Percentiles rank a stretch among this genome's conserved stretches.
These are phyloP conservation scores for Chelonia mydas DNA, from an alignment of 2,797 vertebrate species.

Conservation along the genomic window DNA sequence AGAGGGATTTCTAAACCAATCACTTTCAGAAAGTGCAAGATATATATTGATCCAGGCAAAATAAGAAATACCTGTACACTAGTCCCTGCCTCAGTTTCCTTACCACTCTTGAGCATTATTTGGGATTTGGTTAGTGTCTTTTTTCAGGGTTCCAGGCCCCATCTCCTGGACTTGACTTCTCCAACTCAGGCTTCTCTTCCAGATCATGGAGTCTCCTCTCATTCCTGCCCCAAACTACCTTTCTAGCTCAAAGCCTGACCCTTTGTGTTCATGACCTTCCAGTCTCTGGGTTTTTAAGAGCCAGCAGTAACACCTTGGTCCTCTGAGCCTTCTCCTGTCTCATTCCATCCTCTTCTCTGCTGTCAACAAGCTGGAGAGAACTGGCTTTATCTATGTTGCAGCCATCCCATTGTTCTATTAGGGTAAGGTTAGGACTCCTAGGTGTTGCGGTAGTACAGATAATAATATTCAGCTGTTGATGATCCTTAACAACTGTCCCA, in stretches of 20 bases:
- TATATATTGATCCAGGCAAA: neutral
- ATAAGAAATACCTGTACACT: neutral
- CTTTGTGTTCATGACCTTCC: neutral
- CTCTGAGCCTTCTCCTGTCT: neutral
- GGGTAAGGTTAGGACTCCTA: neutral
- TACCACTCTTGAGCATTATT: neutral
- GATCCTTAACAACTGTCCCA: neutral
- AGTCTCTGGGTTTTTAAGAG: neutral
- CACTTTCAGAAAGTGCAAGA: neutral
- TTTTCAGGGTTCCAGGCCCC: neutral
- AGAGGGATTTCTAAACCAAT: neutral
- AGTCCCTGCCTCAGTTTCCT: neutral
- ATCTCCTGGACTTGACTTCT: neutral
- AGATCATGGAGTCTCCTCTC: neutral
- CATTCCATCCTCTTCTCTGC: too few species aligned
- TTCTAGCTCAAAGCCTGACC: neutral
- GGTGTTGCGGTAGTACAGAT: neutral
- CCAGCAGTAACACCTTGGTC: neutral
- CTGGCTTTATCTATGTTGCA: neutral
- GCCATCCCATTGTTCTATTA: accelerated
- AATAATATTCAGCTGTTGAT: neutral
- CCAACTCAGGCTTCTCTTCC: neutral
- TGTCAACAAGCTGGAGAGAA: neutral
- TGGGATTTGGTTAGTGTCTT: neutral
- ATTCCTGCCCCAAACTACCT: too few species aligned